These are phyloP conservation scores for Marcusenius ussheri DNA, from an alignment of 2,113 vertebrate genomes.

Conservation along the genomic window DNA sequence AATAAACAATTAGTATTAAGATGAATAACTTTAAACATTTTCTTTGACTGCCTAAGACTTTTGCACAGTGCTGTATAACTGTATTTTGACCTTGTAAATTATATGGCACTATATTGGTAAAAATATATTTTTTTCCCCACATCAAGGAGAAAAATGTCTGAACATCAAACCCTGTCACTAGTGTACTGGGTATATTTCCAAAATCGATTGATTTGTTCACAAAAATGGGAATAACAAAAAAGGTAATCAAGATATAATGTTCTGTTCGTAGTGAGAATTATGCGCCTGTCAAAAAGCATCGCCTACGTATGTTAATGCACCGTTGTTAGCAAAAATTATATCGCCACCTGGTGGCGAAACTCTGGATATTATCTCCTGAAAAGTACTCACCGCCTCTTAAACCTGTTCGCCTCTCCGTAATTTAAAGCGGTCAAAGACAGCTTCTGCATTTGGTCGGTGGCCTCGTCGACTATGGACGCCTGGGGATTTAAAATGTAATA, in stretches of 20 bases:
- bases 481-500: slow-evolving; percentile 22
- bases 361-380: slow-evolving; percentile 11
- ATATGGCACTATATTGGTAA: not conserved
- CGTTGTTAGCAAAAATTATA: not conserved
- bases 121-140: not conserved
- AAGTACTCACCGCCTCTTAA: slow-evolving; percentile 43
- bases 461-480: slow-evolving; percentile 1
- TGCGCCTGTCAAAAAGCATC: not conserved
- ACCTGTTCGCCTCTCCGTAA: slow-evolving; percentile 35
- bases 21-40: not conserved
- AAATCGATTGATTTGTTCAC: not conserved
- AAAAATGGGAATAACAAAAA: not conserved
- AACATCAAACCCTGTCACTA: not conserved
- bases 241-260: not conserved
- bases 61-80: not conserved
- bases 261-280: not conserved
- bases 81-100: not conserved
- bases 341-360: slow-evolving; percentile 48
- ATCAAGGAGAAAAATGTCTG: not conserved
- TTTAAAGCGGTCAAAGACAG: slow-evolving; percentile 16
- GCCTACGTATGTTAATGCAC: not conserved
- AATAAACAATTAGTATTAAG: not conserved
- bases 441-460: slow-evolving; percentile 30
- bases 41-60: not conserved
- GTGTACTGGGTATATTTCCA: not conserved